Percentiles rank a stretch among this genome's conserved stretches.
Conservation (phyloP, 2,113 vertebrate genomes). For the Trichechus manatus region DNA sequence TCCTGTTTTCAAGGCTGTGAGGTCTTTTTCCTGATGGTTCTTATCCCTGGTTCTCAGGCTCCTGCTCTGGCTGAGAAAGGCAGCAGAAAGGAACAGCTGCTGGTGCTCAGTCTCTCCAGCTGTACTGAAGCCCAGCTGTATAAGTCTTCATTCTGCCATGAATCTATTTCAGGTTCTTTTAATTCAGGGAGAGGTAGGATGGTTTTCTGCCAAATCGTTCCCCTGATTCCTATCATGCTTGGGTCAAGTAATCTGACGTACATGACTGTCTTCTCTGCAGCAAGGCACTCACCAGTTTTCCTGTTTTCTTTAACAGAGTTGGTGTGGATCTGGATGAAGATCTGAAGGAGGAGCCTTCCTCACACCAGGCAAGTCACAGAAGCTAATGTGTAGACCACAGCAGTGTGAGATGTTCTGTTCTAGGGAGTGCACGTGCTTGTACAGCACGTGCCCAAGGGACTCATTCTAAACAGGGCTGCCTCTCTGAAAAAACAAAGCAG, state of each 20-base stretch:
- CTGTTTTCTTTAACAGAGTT: constrained; percentile 84
- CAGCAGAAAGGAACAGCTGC: background rate
- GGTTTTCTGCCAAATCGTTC: constrained; percentile 38
- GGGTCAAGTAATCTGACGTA: background rate
- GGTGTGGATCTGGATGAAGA: constrained; percentile 88
- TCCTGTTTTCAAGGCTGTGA: background rate
- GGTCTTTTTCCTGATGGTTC: background rate
- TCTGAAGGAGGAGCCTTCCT: constrained; percentile 80
- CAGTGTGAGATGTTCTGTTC: background rate
- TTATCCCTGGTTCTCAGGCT: background rate
- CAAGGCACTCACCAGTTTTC: constrained; percentile 42
- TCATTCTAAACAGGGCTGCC: background rate
- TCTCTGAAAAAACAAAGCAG: constrained; percentile 9
- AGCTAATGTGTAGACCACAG: background rate
- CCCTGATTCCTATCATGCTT: background rate
- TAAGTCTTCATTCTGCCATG: constrained; percentile 4
- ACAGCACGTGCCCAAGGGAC: background rate
- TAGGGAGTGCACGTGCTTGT: background rate
- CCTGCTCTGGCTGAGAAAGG: background rate
- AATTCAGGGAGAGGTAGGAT: background rate
- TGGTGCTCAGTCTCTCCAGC: background rate
- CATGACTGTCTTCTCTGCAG: background rate
- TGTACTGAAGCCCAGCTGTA: background rate
- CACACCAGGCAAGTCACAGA: constrained; percentile 87
- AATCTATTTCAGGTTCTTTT: constrained; percentile 5